phyloP scores from a whole-genome alignment of 2,888 invertebrate genomes.

The Erebia palarica region DNA sequence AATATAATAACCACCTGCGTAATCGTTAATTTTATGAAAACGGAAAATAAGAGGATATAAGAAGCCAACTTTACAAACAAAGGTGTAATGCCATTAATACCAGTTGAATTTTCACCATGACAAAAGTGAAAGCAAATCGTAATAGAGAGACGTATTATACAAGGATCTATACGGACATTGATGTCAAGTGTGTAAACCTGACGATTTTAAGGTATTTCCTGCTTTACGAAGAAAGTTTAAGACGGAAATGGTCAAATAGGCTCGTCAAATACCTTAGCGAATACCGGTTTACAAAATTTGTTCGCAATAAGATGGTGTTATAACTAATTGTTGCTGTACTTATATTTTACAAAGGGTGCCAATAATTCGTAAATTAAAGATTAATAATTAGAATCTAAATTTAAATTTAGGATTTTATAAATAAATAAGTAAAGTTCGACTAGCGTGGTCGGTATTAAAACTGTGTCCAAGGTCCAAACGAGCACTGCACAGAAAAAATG shows the following conservation, averaged over 20 bases:
- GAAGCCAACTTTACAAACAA: background rate
- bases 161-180: slow-evolving; percentile 6
- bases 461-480: no score
- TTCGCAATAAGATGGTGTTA: background rate
- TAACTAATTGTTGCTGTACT: background rate
- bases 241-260: slow-evolving; percentile 7
- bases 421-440: no score
- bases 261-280: slow-evolving; percentile 5
- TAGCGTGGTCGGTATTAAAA: no score
- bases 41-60: background rate
- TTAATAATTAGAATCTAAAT: no score
- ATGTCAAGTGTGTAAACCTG: slow-evolving; percentile 14
- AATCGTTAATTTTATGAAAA: no score
- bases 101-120: background rate
- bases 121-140: slow-evolving; percentile 14
- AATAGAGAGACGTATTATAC: slow-evolving; percentile 15
- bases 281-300: background rate
- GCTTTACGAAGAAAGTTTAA: slow-evolving; percentile 1
- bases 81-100: background rate
- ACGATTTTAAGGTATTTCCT: slow-evolving; percentile 15
- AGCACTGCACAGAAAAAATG: background rate
- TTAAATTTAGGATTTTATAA: no score
- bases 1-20: no score
- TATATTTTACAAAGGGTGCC: no score
- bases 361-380: no score